Evolutionary conservation across 2,113 vertebrate species (phyloP), one percentile per base, ranked within the genome.

Genomic region (Cottus gobio): DNA sequence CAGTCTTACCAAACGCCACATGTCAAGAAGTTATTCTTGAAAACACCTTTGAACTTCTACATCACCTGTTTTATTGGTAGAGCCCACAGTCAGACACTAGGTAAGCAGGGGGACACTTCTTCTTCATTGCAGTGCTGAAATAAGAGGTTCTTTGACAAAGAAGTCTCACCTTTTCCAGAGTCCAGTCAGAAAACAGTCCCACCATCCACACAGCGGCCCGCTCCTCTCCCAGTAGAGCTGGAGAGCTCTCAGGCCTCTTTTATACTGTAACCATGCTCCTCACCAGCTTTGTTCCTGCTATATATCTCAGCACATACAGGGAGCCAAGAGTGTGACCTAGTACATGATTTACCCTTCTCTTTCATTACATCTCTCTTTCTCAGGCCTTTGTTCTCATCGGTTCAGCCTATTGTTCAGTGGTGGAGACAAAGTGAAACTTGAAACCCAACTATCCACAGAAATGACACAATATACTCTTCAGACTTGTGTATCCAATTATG

Each of bases 231-330:
- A 63, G 42, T 24, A 34, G 56, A 48, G 39, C 42, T 69, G 86
- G 79, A 77, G 69, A 83, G 76, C 54, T n/a, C n/a, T n/a, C n/a
- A n/a, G 52, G 66, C 71, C 28, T 68, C 81, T 88, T 94, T 93
- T 95, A 95, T 95, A 93, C 44, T 75, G 75, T 86, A 68, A 85
- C 80, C 39, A 70, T 68, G 88, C 63, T 82, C 85, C 30, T 61
- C 80, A 67, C 69, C 62, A 5, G 77, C 77, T 82, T 93, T 90
- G 82, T 90, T 61, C 69, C 39, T 6, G 1, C 31, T n/a, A 74
- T 84, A 81, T 63, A 84, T 70, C 34, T 66, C 74, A 88, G 48
- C 66, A 50, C 57, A 82, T 44, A 48, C 42, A 84, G 67, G 85
- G 77, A 84, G 73, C 46, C 81, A 71, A 75, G 61, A 65, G 37